A percentile compares a stretch with the other conserved stretches of the same genome.
Evolutionary conservation across 1,140 invertebrate species (phyloP).

Genomic region (Nasonia vitripennis): DNA sequence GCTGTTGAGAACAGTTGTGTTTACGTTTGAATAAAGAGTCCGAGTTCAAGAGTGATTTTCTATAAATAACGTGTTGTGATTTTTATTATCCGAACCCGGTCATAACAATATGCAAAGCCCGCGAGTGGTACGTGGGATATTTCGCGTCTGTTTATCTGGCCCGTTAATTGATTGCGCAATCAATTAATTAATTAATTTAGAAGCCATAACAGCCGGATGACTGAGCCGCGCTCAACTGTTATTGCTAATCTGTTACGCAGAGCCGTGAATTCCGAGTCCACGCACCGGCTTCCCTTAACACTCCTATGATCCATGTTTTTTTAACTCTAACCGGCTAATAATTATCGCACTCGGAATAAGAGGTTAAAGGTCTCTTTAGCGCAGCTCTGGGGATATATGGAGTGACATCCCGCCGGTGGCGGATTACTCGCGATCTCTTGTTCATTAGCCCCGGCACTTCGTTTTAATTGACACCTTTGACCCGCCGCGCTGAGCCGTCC

Average conservation of each 20-base stretch:
- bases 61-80: too few species aligned
- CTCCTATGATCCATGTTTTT: not conserved
- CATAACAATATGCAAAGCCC: not conserved
- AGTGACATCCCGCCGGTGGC: constrained; percentile 58
- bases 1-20: too few species aligned
- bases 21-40: too few species aligned
- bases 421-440: constrained; percentile 68
- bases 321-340: not conserved
- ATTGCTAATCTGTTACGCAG: not conserved
- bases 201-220: not conserved
- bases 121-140: not conserved
- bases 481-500: constrained; percentile 52
- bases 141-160: not conserved
- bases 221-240: not conserved
- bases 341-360: constrained; percentile 15
- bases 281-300: not conserved
- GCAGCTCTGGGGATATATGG: constrained; percentile 58
- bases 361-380: constrained; percentile 54
- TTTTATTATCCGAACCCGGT: too few species aligned
- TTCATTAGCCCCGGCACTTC: constrained; percentile 69
- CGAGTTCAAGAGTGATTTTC: too few species aligned
- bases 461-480: constrained; percentile 71
- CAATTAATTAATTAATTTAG: not conserved
- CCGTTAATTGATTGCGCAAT: not conserved
- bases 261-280: not conserved